Conservation (phyloP, 2,888 invertebrate species). For the Dysmachus trigonus region DNA sequence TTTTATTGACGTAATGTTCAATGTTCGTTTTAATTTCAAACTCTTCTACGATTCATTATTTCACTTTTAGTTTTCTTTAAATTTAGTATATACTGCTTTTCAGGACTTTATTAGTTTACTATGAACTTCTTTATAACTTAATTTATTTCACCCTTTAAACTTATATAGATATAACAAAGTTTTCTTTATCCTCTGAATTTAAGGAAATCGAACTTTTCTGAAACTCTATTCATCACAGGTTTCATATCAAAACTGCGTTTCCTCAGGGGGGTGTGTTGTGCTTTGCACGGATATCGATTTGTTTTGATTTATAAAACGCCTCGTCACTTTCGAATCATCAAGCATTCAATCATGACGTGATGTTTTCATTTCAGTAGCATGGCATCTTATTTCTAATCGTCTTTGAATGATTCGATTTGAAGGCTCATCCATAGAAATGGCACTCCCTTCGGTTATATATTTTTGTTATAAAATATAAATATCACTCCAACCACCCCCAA, state of each 20-base stretch:
- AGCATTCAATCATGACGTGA: conserved; percentile 51
- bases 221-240: not conserved
- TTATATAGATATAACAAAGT: too few species aligned
- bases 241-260: not conserved
- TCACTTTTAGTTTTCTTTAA: too few species aligned
- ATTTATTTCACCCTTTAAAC: too few species aligned
- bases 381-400: conserved; percentile 46
- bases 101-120: too few species aligned
- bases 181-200: too few species aligned
- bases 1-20: too few species aligned
- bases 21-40: too few species aligned
- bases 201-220: not conserved
- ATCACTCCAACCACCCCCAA: not conserved
- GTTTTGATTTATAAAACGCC: conserved; percentile 48
- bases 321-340: conserved; percentile 51
- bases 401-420: conserved; percentile 44
- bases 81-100: too few species aligned
- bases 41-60: too few species aligned
- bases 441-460: conserved; percentile 1
- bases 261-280: not conserved
- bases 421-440: conserved; percentile 21
- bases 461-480: conserved; percentile 31
- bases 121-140: too few species aligned
- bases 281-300: conserved; percentile 37
- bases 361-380: conserved; percentile 45